These are phyloP conservation scores for Alectura lathami DNA, from an alignment of 2,113 vertebrate species.

Conservation along the genomic window DNA sequence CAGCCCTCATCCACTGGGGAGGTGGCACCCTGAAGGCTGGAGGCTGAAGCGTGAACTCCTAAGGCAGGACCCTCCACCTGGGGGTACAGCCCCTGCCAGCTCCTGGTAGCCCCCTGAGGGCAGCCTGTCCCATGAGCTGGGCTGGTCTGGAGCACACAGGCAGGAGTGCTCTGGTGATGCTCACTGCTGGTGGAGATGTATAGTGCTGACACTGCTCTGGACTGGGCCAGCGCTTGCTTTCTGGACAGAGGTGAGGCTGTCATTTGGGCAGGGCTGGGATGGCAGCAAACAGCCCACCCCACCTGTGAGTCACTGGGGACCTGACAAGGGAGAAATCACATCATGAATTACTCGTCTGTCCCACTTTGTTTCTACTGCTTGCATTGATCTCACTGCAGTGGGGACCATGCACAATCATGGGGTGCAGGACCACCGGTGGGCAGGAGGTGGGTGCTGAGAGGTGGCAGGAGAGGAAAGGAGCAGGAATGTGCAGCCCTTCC, in stretches of 20 bases:
- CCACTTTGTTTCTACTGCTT: background rate
- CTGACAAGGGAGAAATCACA: background rate
- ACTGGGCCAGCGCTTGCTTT: background rate
- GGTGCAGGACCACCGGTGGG: rapidly evolving
- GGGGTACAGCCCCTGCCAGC: background rate
- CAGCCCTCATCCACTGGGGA: background rate
- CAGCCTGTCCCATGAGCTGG: background rate
- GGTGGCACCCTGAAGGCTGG: background rate
- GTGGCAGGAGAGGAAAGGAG: background rate
- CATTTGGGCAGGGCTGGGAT: background rate
- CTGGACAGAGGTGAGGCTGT: background rate
- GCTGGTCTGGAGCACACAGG: background rate
- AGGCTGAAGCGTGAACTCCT: background rate
- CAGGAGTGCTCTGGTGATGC: background rate
- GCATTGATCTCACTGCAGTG: background rate
- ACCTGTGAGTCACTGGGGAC: background rate
- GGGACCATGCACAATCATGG: background rate
- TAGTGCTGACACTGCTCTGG: background rate
- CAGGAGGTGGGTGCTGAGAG: background rate
- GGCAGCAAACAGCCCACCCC: background rate
- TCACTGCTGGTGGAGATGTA: rapidly evolving
- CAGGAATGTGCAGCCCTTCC: background rate
- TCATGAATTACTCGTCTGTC: background rate
- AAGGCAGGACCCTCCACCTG: background rate
- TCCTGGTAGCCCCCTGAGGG: background rate